Conservation (phyloP, 1,140 invertebrate species). For the Manduca sexta region DNA sequence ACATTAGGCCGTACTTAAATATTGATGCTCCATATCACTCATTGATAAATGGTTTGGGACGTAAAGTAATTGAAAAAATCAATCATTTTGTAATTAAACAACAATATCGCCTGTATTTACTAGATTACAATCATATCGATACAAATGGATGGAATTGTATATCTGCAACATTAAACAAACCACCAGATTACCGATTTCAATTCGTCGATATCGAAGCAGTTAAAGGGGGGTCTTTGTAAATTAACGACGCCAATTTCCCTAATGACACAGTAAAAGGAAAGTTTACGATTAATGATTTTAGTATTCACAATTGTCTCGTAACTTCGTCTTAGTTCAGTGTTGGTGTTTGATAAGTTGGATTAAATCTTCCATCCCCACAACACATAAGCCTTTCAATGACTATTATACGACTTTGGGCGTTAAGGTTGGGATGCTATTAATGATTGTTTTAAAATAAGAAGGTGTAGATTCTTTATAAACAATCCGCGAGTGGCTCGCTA, state of each 20-base stretch:
- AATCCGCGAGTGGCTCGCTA: too few relatives aligned
- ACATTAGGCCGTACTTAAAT: too few relatives aligned
- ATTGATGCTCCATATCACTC: too few relatives aligned
- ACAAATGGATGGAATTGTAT: constrained; percentile 43
- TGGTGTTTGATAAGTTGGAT: constrained; percentile 1
- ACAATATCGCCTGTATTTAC: constrained; percentile 22
- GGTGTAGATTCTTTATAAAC: too few relatives aligned
- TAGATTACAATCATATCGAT: constrained; percentile 50
- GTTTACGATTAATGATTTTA: constrained; percentile 58
- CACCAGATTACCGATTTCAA: constrained; percentile 66
- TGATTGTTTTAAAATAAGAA: too few relatives aligned
- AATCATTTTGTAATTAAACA: constrained; percentile 2
- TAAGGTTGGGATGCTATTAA: too few relatives aligned
- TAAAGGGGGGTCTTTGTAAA: constrained; percentile 62
- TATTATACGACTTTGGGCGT: neutral
- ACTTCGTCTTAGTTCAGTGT: constrained; percentile 5
- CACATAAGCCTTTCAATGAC: too few relatives aligned
- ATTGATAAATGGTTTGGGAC: too few relatives aligned
- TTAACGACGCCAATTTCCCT: constrained; percentile 69
- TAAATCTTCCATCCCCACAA: too few relatives aligned
- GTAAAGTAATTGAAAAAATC: too few relatives aligned
- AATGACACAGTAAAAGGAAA: constrained; percentile 71
- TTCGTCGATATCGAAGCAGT: constrained; percentile 61
- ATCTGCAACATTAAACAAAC: constrained; percentile 65
- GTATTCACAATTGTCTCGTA: constrained; percentile 35